Base-by-base conservation (phyloP, 2,797 vertebrate genomes). In the Acanthurus lineatus region DNA sequence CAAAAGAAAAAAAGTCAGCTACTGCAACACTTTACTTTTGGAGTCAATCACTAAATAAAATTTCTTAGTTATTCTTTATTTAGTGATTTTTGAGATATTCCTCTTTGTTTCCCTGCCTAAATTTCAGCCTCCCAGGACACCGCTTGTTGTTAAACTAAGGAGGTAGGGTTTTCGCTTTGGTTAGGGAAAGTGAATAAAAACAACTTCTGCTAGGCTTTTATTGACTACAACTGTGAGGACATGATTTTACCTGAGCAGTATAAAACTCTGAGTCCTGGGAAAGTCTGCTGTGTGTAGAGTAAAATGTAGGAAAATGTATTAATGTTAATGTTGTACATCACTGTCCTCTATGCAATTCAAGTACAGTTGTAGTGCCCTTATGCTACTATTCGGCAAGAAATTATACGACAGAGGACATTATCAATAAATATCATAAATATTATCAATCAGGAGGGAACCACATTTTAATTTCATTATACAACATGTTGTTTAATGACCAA, bases 21-120 rank as follows among this genome's bases (percentile, higher is more conserved):
- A 51, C 66, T 67, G 79, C 72, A 76, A 69, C 65, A 57, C 70
- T 83, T 88, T 84, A 81, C 77, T 84, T 92, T 94, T 93, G 86
- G 86, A 91, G 90, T 91, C 90, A 77, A 56, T 87, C 74, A 14
- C 44, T 79, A 88, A 94, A 92, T 90, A 76, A 84, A 73, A 91
- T 85, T 89, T 78, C 71, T 57, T 72, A 84, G 84, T 92, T 92
- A 86, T 93, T 93, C 89, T 92, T 79, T 73, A 84, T 68, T 61
- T 83, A 6, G 38, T 70, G 25, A 61, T 76, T 84, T 92, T 84
- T 88, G 61, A 88, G 88, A 84, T 81, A 68, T 86, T 87, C 86
- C 79, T 88, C 85, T 94, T 94, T 93, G 90, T 91, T 94, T 93
- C 91, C 85, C 87, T 87, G 90, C 87, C 85, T 90, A 76, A 77